Conservation (phyloP, 2,113 vertebrate genomes). For the Oreocharis arfaki region DNA sequence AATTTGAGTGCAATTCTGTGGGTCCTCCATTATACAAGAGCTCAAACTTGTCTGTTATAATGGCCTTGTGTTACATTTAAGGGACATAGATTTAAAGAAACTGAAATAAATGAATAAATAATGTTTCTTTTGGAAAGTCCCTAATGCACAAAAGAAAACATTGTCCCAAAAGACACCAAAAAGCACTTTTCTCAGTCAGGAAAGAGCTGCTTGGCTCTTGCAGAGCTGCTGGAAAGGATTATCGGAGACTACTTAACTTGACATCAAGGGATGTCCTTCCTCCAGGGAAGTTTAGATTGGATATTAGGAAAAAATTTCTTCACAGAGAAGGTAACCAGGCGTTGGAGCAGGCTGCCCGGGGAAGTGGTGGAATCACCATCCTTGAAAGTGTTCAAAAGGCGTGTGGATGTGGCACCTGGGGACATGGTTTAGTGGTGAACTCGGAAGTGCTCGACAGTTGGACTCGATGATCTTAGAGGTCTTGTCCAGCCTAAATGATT, state of each 20-base stretch:
- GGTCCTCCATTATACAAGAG: not conserved
- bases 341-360: not conserved
- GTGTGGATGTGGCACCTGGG: not conserved
- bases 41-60: not conserved
- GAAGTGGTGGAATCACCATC: not conserved
- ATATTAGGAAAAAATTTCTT: not conserved
- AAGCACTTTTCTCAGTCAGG: not conserved
- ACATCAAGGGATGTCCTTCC: not conserved
- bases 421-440: not conserved
- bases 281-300: not conserved
- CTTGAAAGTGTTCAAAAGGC: not conserved
- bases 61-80: not conserved
- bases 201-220: not conserved
- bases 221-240: not conserved
- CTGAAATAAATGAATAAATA: slow-evolving; percentile 8
- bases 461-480: not conserved
- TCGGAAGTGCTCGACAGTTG: not conserved
- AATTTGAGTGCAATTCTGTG: not conserved
- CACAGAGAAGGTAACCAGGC: not conserved
- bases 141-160: not conserved
- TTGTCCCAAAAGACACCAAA: not conserved
- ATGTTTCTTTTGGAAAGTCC: not conserved
- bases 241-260: not conserved
- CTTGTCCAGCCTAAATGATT: not conserved
- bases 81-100: not conserved